phyloP scores from a whole-genome alignment of 2,888 invertebrate genomes.

The Mimachlamys varia region DNA sequence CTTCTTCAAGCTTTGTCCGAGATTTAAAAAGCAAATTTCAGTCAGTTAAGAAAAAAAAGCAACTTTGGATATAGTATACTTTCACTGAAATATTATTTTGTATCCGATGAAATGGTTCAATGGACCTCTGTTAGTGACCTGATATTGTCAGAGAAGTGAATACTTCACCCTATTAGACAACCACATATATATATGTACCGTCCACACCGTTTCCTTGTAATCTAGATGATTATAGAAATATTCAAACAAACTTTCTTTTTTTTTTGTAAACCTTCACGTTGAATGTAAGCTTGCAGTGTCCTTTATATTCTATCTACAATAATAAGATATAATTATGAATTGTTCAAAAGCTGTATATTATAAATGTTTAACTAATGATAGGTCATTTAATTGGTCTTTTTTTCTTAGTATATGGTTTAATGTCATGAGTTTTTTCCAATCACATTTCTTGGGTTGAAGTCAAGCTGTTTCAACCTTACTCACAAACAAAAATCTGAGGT shows the following conservation, averaged over 20 bases:
- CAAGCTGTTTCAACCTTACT: no score
- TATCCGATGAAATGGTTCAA: conserved; percentile 15
- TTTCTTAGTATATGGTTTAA: no score
- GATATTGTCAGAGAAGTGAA: neutral
- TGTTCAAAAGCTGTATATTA: no score
- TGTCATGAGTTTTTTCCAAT: no score
- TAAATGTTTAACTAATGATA: no score
- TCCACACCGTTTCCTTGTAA: neutral
- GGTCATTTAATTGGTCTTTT: no score
- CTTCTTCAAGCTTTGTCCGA: conserved; percentile 9
- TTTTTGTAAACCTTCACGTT: neutral
- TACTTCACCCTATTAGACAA: neutral
- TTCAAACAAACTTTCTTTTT: neutral
- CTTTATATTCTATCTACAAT: neutral
- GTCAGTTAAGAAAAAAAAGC: neutral
- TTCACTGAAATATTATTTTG: conserved; percentile 7
- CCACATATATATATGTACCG: neutral
- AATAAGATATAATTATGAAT: no score
- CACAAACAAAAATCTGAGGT: no score
- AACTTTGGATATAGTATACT: conserved; percentile 15
- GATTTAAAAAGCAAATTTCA: conserved; percentile 26
- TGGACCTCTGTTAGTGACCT: neutral
- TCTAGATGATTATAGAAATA: neutral
- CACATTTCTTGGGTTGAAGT: no score
- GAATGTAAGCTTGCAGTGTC: neutral